These are phyloP conservation scores for Cephonodes hylas DNA, from an alignment of 2,888 invertebrate genomes.

Conservation along the genomic window DNA sequence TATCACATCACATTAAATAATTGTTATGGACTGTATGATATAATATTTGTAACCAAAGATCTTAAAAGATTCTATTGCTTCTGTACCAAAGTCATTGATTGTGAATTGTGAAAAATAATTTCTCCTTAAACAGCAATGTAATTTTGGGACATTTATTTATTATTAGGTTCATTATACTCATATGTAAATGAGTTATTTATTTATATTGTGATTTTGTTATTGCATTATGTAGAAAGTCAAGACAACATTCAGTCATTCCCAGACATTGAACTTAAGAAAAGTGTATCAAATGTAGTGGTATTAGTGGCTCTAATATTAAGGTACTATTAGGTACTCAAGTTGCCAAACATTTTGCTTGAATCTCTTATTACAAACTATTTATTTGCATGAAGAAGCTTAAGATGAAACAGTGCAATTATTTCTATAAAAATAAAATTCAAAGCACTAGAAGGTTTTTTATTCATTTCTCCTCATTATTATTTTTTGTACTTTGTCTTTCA, in stretches of 20 bases:
- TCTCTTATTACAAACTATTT: constrained; percentile 61
- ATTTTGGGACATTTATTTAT: not conserved
- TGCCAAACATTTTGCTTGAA: constrained; percentile 71
- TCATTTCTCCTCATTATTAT: constrained; percentile 31
- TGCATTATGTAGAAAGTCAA: not conserved
- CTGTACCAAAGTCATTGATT: constrained; percentile 43
- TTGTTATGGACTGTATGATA: not conserved
- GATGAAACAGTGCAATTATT: constrained; percentile 74
- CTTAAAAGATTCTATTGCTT: constrained; percentile 32
- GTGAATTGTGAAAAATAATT: constrained; percentile 38
- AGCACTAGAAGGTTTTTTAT: constrained; percentile 21
- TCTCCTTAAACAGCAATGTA: constrained; percentile 33
- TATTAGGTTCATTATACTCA: not conserved
- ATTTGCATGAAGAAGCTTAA: constrained; percentile 76
- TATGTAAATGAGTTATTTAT: not conserved
- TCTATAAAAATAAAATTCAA: constrained; percentile 38
- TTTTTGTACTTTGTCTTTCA: not conserved
- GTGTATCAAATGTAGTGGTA: constrained; percentile 22
- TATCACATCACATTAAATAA: constrained; percentile 16
- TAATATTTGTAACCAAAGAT: constrained; percentile 44
- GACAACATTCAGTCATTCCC: not conserved
- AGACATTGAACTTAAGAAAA: not conserved
- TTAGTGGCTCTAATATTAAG: constrained; percentile 26
- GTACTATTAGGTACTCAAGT: constrained; percentile 51
- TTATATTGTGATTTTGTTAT: not conserved